A percentile compares a stretch with the other conserved stretches of the same genome.
These are phyloP conservation scores for Egretta garzetta DNA, from an alignment of 2,113 vertebrate species.

Conservation along the genomic window DNA sequence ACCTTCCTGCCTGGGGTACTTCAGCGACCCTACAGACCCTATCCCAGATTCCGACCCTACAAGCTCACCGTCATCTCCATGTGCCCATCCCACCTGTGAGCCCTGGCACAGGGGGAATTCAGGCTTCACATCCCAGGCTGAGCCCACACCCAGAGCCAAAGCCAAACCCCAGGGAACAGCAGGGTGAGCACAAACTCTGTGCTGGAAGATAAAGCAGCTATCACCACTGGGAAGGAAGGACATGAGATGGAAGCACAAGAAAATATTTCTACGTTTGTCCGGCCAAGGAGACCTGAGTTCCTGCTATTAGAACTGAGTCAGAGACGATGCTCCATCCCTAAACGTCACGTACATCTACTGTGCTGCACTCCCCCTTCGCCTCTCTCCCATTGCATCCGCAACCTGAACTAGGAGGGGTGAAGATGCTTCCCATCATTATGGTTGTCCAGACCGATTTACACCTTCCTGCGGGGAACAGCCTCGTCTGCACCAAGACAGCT, in stretches of 20 bases:
- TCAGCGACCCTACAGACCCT: background rate
- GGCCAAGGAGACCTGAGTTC: background rate
- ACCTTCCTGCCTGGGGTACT: background rate
- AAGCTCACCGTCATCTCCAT: background rate
- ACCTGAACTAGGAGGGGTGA: background rate
- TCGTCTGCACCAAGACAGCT: fast-evolving
- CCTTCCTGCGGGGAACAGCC: background rate
- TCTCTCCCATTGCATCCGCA: background rate
- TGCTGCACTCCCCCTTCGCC: background rate
- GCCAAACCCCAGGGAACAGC: background rate
- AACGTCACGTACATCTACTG: fast-evolving
- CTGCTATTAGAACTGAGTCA: fast-evolving
- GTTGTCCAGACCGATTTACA: background rate
- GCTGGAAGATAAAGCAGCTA: background rate
- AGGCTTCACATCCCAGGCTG: background rate
- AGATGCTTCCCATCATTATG: background rate
- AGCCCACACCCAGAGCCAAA: background rate
- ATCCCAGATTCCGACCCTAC: background rate
- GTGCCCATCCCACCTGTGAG: fast-evolving
- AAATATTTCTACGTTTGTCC: background rate
- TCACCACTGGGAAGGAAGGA: background rate
- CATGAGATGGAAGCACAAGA: background rate
- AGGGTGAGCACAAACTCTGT: fast-evolving
- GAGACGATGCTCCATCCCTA: fast-evolving
- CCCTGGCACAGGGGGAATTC: background rate